Base-by-base conservation (phyloP, 1,140 invertebrate genomes). In the Tetranychus cinnabarinus region DNA sequence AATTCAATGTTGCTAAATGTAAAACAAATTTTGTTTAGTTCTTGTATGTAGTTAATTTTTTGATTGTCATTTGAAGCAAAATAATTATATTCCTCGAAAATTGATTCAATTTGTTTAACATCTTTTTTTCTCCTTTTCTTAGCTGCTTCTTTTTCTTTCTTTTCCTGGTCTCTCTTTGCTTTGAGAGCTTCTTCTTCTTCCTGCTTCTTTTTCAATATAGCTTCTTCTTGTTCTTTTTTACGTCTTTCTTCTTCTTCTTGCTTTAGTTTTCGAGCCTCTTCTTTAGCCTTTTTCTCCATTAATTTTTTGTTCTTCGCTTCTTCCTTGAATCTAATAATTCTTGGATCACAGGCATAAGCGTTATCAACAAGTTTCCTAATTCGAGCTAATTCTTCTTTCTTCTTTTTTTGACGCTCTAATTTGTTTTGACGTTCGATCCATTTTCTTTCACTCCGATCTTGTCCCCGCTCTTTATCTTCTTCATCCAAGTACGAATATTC, bases 401-500 rank as follows among this genome's bases (percentile, higher is more conserved):
- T 96, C 66, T 84, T 78, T 68, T 93, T 88, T 13, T 84, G 81
- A 52, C 93, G 74, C 15, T 84, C 86, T 12, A 79, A 82, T 77
- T 92, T 60, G 52, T 60, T 60, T 34, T 54, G 50, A 50, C 36
- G 1, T 50, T 60, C 59, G 36, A 60, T 60, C 59, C 59, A 54
- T 50, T 36, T 36, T 39, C 50, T 33, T 60, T 60, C 59, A 36
- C n/a, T 33, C 35, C 59, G 8, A 60, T 54, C 50, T 54, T 60
- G 46, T 3, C 91, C 95, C 70, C 88, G 91, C 70, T 96, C 90
- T 72, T 97, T 97, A 66, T 97, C 92, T 71, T 97, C 95, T 74
- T 97, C 91, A 73, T 99, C 95, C 61, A 96, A 73, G 72, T 98
- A 98, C n/a, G 92, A 97, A 76, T 86, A 99, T 69, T 98, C 95